A percentile compares a stretch with the other conserved stretches of the same genome.
These are phyloP conservation scores for Glaucopsyche alexis DNA, from an alignment of 2,888 invertebrate genomes.

Conservation along the genomic window DNA sequence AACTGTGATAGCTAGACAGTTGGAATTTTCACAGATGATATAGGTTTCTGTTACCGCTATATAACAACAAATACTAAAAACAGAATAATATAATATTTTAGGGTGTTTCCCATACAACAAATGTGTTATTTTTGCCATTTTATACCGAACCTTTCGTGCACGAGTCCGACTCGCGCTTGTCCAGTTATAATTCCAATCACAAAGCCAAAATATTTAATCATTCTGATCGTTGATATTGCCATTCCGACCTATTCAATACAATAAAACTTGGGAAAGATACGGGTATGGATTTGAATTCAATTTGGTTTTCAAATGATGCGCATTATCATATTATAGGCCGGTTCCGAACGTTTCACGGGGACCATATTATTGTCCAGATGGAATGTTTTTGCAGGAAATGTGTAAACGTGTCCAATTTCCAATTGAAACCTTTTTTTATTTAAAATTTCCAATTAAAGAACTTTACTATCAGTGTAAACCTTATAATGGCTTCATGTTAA, in stretches of 20 bases:
- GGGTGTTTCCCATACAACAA: too few relatives aligned
- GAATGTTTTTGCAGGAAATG: not conserved
- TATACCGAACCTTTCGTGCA: too few relatives aligned
- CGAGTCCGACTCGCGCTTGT: too few relatives aligned
- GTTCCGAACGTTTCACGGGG: not conserved
- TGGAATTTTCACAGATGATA: too few relatives aligned
- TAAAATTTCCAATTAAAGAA: too few relatives aligned
- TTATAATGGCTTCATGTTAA: too few relatives aligned
- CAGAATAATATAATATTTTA: too few relatives aligned
- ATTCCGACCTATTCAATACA: not conserved
- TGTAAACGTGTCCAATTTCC: not conserved
- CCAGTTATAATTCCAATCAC: not conserved
- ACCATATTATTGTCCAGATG: slow-evolving; percentile 5
- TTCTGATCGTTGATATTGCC: not conserved
- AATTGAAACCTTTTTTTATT: not conserved
- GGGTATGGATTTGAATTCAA: slow-evolving; percentile 8
- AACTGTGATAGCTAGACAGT: too few relatives aligned
- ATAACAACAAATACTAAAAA: too few relatives aligned
- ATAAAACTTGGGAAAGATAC: slow-evolving; percentile 10
- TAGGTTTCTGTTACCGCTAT: too few relatives aligned
- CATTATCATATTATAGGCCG: slow-evolving; percentile 24
- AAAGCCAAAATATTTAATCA: not conserved
- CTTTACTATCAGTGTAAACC: too few relatives aligned
- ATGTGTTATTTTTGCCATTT: too few relatives aligned
- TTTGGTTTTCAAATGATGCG: slow-evolving; percentile 17